Evolutionary conservation across 2,797 vertebrate species (phyloP).

Genomic region (Gymnocypris eckloni): DNA sequence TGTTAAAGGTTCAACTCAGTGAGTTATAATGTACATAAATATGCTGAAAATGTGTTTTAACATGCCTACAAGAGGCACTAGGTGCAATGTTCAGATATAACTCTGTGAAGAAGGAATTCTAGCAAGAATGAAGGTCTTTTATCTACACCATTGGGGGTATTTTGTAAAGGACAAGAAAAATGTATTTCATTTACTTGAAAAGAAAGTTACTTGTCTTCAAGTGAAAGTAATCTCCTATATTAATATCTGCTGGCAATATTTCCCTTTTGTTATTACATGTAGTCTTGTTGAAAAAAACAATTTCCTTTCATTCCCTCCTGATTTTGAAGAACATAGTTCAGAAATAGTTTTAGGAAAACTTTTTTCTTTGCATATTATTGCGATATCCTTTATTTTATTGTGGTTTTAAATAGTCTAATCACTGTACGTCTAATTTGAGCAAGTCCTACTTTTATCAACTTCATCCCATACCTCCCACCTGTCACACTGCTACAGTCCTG

Average conservation of each 20-base stretch:
- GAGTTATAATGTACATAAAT: neutral
- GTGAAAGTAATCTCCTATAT: neutral
- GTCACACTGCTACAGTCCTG: neutral
- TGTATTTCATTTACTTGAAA: constrained; percentile 12
- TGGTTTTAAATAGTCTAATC: neutral
- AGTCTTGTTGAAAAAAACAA: neutral
- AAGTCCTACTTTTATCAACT: neutral
- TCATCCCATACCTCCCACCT: neutral
- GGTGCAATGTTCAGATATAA: neutral
- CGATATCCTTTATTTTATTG: neutral
- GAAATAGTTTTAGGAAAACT: neutral
- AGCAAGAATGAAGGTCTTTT: neutral
- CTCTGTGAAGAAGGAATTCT: neutral
- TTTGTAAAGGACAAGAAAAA: neutral
- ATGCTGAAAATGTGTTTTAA: neutral
- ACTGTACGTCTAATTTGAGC: neutral
- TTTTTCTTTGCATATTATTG: neutral
- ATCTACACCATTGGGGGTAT: neutral
- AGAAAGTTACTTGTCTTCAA: neutral
- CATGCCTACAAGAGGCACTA: neutral
- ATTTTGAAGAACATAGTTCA: neutral
- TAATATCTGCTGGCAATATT: neutral
- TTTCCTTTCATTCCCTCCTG: neutral
- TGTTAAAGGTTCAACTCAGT: neutral
- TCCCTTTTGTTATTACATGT: constrained; percentile 6